Percentiles rank a stretch among this genome's conserved stretches.
Evolutionary conservation across 1,140 invertebrate genomes (phyloP).

Genomic region (Neuroterus valhalla): DNA sequence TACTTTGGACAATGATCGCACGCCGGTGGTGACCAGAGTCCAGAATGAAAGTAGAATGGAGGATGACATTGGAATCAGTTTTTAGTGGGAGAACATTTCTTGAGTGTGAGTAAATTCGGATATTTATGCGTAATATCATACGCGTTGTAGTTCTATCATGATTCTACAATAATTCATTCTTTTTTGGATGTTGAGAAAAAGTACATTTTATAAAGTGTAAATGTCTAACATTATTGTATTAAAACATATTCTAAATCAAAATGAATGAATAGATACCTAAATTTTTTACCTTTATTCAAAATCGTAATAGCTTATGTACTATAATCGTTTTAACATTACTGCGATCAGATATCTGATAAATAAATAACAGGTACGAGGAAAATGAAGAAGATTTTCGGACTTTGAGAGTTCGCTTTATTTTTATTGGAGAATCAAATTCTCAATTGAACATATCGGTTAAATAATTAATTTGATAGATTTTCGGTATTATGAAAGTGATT

Average conservation of each 20-base stretch:
- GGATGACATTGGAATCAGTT: not conserved
- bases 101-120: not conserved
- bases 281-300: too few species aligned
- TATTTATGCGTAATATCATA: not conserved
- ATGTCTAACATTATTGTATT: too few species aligned
- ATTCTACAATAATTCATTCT: not conserved
- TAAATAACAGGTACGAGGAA: not conserved
- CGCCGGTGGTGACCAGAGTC: not conserved
- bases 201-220: too few species aligned
- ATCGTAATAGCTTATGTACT: too few species aligned
- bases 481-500: too few species aligned
- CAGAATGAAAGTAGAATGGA: slow-evolving; percentile 16
- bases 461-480: too few species aligned
- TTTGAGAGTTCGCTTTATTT: not conserved
- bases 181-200: not conserved
- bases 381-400: not conserved
- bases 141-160: not conserved
- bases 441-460: too few species aligned
- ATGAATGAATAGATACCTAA: too few species aligned
- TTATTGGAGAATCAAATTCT: too few species aligned
- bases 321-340: too few species aligned
- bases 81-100: not conserved
- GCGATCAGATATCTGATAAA: not conserved
- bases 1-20: not conserved
- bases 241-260: too few species aligned